phyloP scores from a whole-genome alignment of 2,113 vertebrate species.

The Syngnathus floridae region DNA sequence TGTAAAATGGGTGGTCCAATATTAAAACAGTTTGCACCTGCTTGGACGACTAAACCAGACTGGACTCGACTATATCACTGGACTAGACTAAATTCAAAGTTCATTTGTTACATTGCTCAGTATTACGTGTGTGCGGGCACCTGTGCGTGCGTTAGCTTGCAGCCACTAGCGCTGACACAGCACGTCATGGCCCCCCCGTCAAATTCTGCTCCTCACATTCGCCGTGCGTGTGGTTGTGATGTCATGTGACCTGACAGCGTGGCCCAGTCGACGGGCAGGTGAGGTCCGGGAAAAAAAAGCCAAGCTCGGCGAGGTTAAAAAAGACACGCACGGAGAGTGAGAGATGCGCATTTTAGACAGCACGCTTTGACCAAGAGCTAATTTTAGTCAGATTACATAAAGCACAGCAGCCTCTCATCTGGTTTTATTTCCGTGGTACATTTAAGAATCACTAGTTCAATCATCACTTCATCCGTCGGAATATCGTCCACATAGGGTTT shows the following conservation, averaged over 20 bases:
- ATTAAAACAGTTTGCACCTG: background rate
- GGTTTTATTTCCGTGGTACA: too few species aligned
- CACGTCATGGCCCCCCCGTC: slow-evolving; percentile 31
- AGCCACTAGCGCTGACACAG: slow-evolving; percentile 29
- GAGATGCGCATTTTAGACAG: slow-evolving; percentile 1
- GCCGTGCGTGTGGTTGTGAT: slow-evolving; percentile 1
- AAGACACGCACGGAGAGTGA: background rate
- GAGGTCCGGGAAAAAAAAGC: background rate
- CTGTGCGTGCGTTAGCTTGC: slow-evolving; percentile 15
- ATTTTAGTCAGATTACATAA: slow-evolving; percentile 9
- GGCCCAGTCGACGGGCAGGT: background rate
- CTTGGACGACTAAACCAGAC: background rate
- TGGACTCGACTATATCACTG: background rate
- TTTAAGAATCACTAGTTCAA: too few species aligned
- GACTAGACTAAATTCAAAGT: background rate
- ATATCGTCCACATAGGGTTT: too few species aligned
- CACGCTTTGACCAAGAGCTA: slow-evolving; percentile 3
- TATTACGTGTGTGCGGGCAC: background rate
- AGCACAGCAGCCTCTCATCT: background rate
- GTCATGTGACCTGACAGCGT: slow-evolving; percentile 16
- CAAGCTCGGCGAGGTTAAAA: background rate
- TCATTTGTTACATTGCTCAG: slow-evolving; percentile 32
- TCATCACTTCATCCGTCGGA: too few species aligned
- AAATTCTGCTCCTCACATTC: slow-evolving; percentile 18
- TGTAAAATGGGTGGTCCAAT: background rate